phyloP scores from a whole-genome alignment of 2,113 vertebrate genomes.

The Crocuta crocuta region DNA sequence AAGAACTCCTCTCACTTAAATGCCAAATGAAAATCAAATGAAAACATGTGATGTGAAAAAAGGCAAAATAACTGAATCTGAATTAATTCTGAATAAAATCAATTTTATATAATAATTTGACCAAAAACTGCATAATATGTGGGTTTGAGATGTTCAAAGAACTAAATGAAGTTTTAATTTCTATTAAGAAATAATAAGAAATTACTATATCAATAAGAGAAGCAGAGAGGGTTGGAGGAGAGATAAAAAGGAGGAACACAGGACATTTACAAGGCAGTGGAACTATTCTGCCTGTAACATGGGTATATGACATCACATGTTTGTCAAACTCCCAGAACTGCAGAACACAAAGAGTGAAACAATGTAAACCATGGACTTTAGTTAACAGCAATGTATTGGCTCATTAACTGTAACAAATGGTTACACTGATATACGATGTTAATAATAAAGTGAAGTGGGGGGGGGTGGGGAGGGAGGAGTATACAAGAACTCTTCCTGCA shows the following conservation, averaged over 20 bases:
- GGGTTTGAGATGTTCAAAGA: background rate
- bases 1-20: background rate
- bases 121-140: background rate
- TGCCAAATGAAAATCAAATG: background rate
- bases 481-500: background rate
- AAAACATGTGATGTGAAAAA: background rate
- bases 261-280: background rate
- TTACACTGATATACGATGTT: background rate
- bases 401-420: background rate
- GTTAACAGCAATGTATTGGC: background rate
- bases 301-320: too few relatives aligned
- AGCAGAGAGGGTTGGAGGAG: background rate
- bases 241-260: background rate
- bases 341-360: background rate
- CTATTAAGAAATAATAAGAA: background rate
- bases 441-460: background rate
- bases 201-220: constrained; percentile 16
- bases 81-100: background rate
- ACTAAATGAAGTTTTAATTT: background rate
- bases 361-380: background rate
- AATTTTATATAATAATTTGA: background rate
- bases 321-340: background rate
- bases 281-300: background rate
- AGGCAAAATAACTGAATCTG: background rate
- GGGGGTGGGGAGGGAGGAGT: too few relatives aligned